phyloP scores from a whole-genome alignment of 2,888 invertebrate genomes.

The Acrobasis suavella region DNA sequence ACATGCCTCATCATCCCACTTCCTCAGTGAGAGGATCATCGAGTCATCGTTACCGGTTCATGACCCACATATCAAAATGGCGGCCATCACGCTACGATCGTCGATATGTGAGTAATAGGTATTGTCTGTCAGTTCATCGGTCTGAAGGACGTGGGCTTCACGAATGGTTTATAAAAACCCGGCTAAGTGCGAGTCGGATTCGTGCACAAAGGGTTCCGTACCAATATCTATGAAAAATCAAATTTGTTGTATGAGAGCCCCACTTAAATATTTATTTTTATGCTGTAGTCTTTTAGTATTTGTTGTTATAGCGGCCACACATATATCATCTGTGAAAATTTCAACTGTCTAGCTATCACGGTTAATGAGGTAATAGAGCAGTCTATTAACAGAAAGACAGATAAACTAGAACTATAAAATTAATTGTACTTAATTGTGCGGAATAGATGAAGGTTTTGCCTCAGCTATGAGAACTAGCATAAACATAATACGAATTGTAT shows the following conservation, averaged over 20 bases:
- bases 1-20: constrained; percentile 1
- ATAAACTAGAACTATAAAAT: no score
- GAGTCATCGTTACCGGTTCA: constrained; percentile 15
- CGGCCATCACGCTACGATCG: not conserved
- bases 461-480: constrained; percentile 12
- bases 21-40: constrained; percentile 10
- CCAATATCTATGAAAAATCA: no score
- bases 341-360: no score
- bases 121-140: constrained; percentile 5
- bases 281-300: no score
- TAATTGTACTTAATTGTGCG: constrained; percentile 9
- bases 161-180: not conserved
- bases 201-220: no score
- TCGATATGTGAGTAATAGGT: constrained; percentile 12
- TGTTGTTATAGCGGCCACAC: no score
- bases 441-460: constrained; percentile 6
- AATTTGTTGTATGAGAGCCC: no score
- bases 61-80: constrained; percentile 15
- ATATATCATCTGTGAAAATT: no score
- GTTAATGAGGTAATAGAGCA: no score
- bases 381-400: no score
- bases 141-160: constrained; percentile 10
- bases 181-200: no score
- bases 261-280: no score
- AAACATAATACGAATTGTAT: constrained; percentile 2